Conservation (phyloP, 2,113 vertebrate genomes). For the Penelope pileata region DNA sequence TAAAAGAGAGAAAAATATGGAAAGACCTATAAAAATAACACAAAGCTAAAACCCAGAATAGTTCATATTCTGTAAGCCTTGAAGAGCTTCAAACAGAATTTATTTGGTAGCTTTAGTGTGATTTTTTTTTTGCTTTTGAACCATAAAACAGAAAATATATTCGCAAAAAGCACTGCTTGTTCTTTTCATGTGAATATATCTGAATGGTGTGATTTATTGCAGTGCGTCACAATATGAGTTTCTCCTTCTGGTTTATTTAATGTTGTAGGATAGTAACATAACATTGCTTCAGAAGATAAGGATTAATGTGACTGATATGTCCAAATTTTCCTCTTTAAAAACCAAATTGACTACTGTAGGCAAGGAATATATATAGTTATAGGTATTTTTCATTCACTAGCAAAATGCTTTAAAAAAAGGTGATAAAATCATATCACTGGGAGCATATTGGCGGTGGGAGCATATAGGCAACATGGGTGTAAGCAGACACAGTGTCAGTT, state of each 20-base stretch:
- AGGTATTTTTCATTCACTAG: not conserved
- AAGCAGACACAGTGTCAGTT: constrained; percentile 6
- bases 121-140: not conserved
- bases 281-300: not conserved
- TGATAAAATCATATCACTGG: not conserved
- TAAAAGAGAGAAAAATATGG: not conserved
- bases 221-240: not conserved
- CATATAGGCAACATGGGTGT: not conserved
- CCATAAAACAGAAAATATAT: not conserved
- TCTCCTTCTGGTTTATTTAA: not conserved
- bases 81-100: constrained; percentile 20
- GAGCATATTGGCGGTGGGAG: not conserved
- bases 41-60: not conserved
- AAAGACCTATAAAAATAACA: not conserved
- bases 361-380: not conserved
- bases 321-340: not conserved
- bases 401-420: not conserved
- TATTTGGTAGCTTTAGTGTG: not conserved
- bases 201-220: not conserved
- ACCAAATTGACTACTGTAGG: not conserved
- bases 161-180: not conserved
- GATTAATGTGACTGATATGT: not conserved
- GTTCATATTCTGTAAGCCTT: not conserved
- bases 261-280: not conserved
- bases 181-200: not conserved